Percentiles rank a stretch among this genome's conserved stretches.
These are phyloP conservation scores for Elaphurus davidianus DNA, from an alignment of 2,113 vertebrate genomes.

Conservation along the genomic window DNA sequence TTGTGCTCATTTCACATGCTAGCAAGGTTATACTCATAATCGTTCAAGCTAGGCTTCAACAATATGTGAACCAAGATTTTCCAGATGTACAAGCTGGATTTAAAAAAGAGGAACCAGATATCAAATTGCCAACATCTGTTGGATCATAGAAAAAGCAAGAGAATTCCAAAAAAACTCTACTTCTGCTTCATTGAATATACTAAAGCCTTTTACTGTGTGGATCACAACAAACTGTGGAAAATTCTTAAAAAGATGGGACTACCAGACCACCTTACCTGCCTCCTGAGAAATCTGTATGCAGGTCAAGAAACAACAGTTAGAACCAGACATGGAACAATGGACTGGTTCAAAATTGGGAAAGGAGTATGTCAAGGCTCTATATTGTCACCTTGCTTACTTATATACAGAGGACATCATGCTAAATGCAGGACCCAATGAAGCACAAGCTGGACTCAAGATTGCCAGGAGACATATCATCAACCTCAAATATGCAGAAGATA, in stretches of 20 bases:
- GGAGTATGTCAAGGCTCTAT: background rate
- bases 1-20: background rate
- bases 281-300: background rate
- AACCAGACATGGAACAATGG: background rate
- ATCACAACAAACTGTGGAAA: background rate
- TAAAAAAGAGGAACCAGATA: background rate
- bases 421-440: rapidly evolving
- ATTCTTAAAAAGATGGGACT: background rate
- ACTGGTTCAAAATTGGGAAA: background rate
- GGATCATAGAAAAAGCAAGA: background rate
- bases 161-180: background rate
- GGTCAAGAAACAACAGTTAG: background rate
- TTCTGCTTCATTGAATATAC: background rate
- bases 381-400: background rate
- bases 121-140: background rate
- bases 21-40: background rate
- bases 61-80: background rate
- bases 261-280: background rate
- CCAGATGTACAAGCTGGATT: background rate
- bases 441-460: background rate
- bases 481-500: background rate
- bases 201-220: background rate
- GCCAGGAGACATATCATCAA: background rate
- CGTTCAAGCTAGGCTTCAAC: background rate
- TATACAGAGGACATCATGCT: background rate